Evolutionary conservation across 2,113 vertebrate species (phyloP), one percentile per base, ranked within the genome.

Genomic region (Terrapene triunguis): DNA sequence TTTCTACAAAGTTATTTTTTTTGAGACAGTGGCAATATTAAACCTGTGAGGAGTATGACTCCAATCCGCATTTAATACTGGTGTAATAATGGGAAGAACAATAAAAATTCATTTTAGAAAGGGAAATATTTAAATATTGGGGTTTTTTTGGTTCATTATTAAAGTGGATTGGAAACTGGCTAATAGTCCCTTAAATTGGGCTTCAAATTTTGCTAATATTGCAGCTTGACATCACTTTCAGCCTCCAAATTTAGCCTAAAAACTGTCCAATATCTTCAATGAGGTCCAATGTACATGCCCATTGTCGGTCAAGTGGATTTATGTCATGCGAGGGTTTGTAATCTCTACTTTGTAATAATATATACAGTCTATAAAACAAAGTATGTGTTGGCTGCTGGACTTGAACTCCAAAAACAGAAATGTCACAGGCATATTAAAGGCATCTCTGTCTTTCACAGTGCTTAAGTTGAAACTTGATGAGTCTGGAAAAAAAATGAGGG

Each of bases 161-260:
- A 16, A 89, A 81, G 6, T 44, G 50, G 57, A 80, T 47, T 85
- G 92, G 89, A 94, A 89, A 3, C 76, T 10, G 38, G 82, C 92
- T 42, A 88, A 65, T 27, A 88, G 50, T 88, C 91, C 42, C 91
- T 96, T 91, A 87, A 90, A 69, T 69, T 9, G 17, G 65, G 22
- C 74, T 76, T 11, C 24, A 44, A 91, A 96, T 89, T 90, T 80
- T 87, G 93, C 95, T 93, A 90, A 80, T 1, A 0, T 83, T 81
- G 93, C 95, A 94, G 76, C 89, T 95, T 82, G 38, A n/a, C 12
- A 5, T 54, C 27, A 38, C 38, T 80, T 55, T 42, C 76, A 84
- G 74, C 50, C 93, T 92, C 93, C 86, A 93, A 85, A 35, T n/a
- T 21, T 10, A 27, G 48, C 10, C n/a, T 29, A 54, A 87, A 74